Evolutionary conservation across 2,888 invertebrate genomes (phyloP), one percentile per base, ranked within the genome.

Genomic region (Hydroisotoma schaefferi): DNA sequence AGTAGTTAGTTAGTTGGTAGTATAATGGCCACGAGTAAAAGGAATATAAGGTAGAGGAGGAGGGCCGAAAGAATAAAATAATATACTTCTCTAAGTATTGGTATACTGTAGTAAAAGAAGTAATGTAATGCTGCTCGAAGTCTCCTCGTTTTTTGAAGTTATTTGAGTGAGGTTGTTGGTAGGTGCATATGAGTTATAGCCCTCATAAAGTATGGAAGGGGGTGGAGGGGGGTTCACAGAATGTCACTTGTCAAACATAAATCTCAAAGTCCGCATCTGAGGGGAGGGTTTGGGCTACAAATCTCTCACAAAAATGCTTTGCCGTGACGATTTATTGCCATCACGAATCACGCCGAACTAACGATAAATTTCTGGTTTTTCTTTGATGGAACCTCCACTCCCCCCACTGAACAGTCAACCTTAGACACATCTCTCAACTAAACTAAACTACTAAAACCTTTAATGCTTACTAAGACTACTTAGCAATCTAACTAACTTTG

Each of bases 181-280:
- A 56, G 55, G 52, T 59, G 55, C 55, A 60, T 61, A 61, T 70
- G 64, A 70, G 55, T 70, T 65, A 70, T 66, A 54, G 56, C 48
- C 54, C 56, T 63, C 66, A 68, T 70, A 70, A 68, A 68, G 58
- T 67, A 70, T 68, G 63, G 53, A 63, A 63, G 61, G 67, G 66
- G 68, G 67, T 59, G 65, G 59, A 60, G 70, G 67, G 65, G 62
- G 70, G 57, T 55, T 55, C 58, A 60, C 56, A 63, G 63, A 63
- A 55, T 70, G 69, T 70, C 70, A 70, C 61, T 57, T 70, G 70
- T 70, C 70, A 67, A 60, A 61, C 63, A 67, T 70, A 70, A 70
- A 68, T 70, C 70, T 65, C 59, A 59, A 65, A 61, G 57, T 67
- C 66, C 61, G 62, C 63, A 62, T 68, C 66, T 65, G 60, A 63